Base-by-base conservation (phyloP, 2,113 vertebrate genomes). In the Burhinus bistriatus region DNA sequence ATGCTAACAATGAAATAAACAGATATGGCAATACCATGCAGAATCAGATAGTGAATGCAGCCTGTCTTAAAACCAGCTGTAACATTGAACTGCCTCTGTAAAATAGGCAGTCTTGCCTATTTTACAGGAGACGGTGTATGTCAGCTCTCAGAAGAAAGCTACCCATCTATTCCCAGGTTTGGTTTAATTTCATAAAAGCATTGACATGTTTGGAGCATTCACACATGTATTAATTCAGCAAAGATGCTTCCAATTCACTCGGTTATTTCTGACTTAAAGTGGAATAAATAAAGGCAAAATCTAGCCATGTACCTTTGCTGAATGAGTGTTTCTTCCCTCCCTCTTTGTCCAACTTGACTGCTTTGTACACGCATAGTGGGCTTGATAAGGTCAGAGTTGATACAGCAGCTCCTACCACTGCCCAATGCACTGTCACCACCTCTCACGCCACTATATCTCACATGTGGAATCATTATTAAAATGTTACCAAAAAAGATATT, bases 321-420 rank as follows among this genome's bases (percentile, higher is more conserved):
- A 83, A 84, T 22, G n/a, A 49, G 8, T 10, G 9, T 68, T 91
- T 69, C 66, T 64, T 57, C 30, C 18, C 32, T 68, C 32, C 5
- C 21, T 62, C 32, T 80, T 92, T 52, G 78, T 47, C 30, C 34
- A 83, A 2, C 13, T 44, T 21, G 12, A 8, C 40, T 64, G 71
- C 55, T 90, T 68, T 52, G 22, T 36, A 25, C 36, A 30, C 0
- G 0, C 12, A 3, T 0, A 40, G 16, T 0, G 0, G 17, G 29
- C 65, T 77, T n/a, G 25, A 13, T 52, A 57, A 40, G 36, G 72
- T 42, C 54, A 45, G 45, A 65, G 58, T 12, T 59, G 47, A 52
- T 40, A 51, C 23, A 78, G 78, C 36, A 91, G 36, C 59, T 73
- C 55, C 55, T 66, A 25, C 44, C 4, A 0, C 34, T 62, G 25